Percentiles rank a stretch among this genome's conserved stretches.
phyloP scores from a whole-genome alignment of 2,113 vertebrate species.

The Cranoglanis bouderius region DNA sequence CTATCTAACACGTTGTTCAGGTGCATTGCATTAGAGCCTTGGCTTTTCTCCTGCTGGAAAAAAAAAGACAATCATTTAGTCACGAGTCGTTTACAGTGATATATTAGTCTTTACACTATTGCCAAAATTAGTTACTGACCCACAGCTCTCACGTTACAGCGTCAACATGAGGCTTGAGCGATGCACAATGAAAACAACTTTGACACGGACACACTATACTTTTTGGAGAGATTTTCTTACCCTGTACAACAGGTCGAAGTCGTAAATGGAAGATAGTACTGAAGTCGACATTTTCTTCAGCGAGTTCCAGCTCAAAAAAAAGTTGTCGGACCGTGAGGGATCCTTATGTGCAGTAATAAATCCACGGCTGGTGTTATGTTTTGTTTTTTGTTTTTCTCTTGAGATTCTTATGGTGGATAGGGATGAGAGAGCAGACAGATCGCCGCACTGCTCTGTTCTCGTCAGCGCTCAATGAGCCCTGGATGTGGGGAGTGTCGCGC shows the following conservation, averaged over 20 bases:
- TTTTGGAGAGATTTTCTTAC: constrained; percentile 66
- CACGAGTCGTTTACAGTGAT: not conserved
- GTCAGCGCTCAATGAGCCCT: not conserved
- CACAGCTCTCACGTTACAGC: not conserved
- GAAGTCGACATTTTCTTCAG: constrained; percentile 85
- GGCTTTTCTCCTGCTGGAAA: constrained; percentile 83
- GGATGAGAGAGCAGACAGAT: not conserved
- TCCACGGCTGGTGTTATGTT: constrained; percentile 71
- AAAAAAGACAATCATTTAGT: constrained; percentile 8
- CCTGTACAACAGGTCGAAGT: constrained; percentile 95
- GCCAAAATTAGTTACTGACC: not conserved
- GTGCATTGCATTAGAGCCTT: constrained; percentile 83
- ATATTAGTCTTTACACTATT: not conserved
- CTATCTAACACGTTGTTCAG: constrained; percentile 93
- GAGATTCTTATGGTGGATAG: not conserved
- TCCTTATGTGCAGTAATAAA: constrained; percentile 61
- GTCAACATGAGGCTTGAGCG: not conserved
- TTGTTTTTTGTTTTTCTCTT: not conserved
- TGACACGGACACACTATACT: not conserved
- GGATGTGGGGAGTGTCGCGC: constrained; percentile 49
- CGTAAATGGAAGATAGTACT: constrained; percentile 92
- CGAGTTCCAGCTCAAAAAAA: constrained; percentile 62
- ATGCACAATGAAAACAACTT: not conserved
- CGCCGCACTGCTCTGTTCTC: constrained; percentile 25
- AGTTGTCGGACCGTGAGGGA: constrained; percentile 67